These are phyloP conservation scores for Aurelia sp. DNA, from an alignment of 30 jellyfish, hydroid and myxozoan species.

Conservation along the genomic window DNA sequence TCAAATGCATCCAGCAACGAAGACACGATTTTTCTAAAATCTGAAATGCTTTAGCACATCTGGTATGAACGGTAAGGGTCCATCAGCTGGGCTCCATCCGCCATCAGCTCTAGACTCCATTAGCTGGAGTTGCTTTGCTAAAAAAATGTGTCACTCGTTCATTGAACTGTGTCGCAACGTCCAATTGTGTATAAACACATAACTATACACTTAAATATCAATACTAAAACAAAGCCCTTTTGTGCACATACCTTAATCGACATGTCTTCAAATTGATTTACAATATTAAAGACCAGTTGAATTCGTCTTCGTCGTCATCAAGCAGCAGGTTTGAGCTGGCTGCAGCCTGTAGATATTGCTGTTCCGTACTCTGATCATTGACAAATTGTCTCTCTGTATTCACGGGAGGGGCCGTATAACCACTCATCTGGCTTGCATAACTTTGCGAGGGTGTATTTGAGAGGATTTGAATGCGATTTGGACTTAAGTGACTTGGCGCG, in stretches of 20 bases:
- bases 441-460: slow-evolving; percentile 28
- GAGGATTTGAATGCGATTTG: slow-evolving; percentile 17
- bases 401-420: slow-evolving; percentile 25
- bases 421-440: slow-evolving; percentile 25
- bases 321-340: slow-evolving; percentile 23
- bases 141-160: too few species aligned
- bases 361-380: slow-evolving; percentile 61
- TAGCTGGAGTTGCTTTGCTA: too few species aligned
- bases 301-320: slow-evolving; percentile 89
- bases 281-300: slow-evolving; percentile 90
- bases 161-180: not conserved
- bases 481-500: slow-evolving; percentile 13
- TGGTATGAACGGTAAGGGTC: too few species aligned
- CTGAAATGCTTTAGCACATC: too few species aligned
- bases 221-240: too few species aligned
- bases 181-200: not conserved
- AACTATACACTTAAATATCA: not conserved
- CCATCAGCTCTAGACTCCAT: too few species aligned
- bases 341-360: slow-evolving; percentile 67
- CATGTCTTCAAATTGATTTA: not conserved
- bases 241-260: too few species aligned
- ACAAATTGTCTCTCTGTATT: slow-evolving; percentile 28
- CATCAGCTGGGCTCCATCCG: too few species aligned
- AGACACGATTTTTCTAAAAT: too few species aligned
- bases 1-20: too few species aligned